phyloP scores from a whole-genome alignment of 2,797 vertebrate genomes.

The Molossus alvarezi region DNA sequence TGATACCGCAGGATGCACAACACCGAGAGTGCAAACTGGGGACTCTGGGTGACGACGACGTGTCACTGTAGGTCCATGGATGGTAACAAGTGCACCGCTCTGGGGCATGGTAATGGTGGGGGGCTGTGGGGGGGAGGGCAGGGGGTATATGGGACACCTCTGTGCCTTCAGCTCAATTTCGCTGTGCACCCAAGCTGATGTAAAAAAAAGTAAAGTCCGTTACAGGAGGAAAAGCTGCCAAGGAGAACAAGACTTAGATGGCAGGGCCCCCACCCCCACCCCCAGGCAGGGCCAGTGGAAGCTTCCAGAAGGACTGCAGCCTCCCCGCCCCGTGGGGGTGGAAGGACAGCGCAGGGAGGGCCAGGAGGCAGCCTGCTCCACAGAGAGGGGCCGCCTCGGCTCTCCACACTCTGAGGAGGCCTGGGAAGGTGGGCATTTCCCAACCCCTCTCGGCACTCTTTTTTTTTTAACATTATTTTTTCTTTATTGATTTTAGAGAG shows the following conservation, averaged over 20 bases:
- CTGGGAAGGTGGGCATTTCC: background rate
- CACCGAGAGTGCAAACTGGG: accelerated
- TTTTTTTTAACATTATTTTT: too few species aligned
- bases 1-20: accelerated
- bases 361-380: background rate
- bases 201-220: background rate
- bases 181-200: background rate
- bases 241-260: background rate
- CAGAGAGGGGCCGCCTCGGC: background rate
- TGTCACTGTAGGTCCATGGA: accelerated
- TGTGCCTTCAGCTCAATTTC: background rate
- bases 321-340: background rate
- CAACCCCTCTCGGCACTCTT: background rate
- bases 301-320: background rate
- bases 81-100: accelerated
- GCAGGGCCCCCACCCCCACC: too few species aligned
- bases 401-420: background rate
- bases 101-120: accelerated
- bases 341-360: accelerated
- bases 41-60: accelerated
- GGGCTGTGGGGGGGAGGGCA: background rate
- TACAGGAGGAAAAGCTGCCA: background rate
- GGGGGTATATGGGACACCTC: too few species aligned
- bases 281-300: background rate
- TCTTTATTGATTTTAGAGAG: too few species aligned